Percentiles rank a stretch among this genome's conserved stretches.
phyloP scores from a whole-genome alignment of 2,113 vertebrate species.

The Azemiops feae region DNA sequence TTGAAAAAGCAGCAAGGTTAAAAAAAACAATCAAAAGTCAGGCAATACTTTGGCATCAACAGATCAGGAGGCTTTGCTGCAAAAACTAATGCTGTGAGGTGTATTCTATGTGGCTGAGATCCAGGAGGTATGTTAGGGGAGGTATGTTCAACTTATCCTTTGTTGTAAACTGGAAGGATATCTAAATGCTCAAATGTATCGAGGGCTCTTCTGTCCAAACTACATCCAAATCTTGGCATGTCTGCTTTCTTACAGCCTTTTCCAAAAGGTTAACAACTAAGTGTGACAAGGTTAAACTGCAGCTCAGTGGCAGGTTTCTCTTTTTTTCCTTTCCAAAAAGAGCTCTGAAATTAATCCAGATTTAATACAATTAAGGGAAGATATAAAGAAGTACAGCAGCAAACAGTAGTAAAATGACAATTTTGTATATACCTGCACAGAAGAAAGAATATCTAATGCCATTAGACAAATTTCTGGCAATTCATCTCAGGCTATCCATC shows the following conservation, averaged over 20 bases:
- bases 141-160: constrained; percentile 51
- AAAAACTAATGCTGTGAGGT: constrained; percentile 40
- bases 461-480: background rate
- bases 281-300: constrained; percentile 70
- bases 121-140: constrained; percentile 55
- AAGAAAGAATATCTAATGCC: background rate
- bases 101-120: constrained; percentile 64
- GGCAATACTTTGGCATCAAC: constrained; percentile 54
- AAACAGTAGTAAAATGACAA: background rate
- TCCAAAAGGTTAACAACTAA: constrained; percentile 59
- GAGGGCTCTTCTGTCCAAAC: background rate
- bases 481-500: background rate
- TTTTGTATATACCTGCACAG: background rate
- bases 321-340: constrained; percentile 46
- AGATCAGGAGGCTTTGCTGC: constrained; percentile 60
- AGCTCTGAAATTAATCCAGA: constrained; percentile 67
- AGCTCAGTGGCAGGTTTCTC: constrained; percentile 58
- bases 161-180: constrained; percentile 28
- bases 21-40: constrained; percentile 46
- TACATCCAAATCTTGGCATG: constrained; percentile 41
- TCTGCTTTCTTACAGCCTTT: constrained; percentile 32
- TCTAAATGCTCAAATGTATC: constrained; percentile 45
- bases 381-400: background rate
- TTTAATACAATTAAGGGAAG: constrained; percentile 69
- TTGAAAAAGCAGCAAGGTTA: constrained; percentile 54